Percentiles rank a stretch among this genome's conserved stretches.
Evolutionary conservation across 2,888 invertebrate species (phyloP).

Genomic region (Elegia similella): DNA sequence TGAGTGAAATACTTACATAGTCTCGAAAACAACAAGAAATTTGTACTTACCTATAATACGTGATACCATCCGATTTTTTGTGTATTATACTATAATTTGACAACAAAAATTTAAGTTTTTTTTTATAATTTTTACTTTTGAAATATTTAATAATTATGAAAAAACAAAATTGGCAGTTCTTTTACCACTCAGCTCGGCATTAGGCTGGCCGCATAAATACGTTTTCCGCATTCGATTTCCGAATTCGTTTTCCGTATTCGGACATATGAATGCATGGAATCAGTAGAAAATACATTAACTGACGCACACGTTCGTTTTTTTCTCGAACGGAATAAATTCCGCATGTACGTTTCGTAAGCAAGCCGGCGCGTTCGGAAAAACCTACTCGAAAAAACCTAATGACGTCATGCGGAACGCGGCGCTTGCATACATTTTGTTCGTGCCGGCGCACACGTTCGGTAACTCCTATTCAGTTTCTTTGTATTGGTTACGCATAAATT

Average conservation of each 20-base stretch:
- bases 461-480: background rate
- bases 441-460: slow-evolving; percentile 12
- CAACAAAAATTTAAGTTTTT: too few relatives aligned
- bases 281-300: slow-evolving; percentile 6
- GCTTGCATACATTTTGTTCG: slow-evolving; percentile 24
- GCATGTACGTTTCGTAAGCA: slow-evolving; percentile 16
- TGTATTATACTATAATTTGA: too few relatives aligned
- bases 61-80: too few relatives aligned
- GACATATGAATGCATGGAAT: slow-evolving; percentile 4
- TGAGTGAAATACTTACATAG: too few relatives aligned
- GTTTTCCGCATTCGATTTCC: background rate
- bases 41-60: too few relatives aligned
- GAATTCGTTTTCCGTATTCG: slow-evolving; percentile 1
- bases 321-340: slow-evolving; percentile 20
- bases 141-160: too few relatives aligned
- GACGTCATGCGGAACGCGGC: slow-evolving; percentile 26
- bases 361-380: slow-evolving; percentile 20
- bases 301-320: slow-evolving; percentile 19
- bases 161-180: too few relatives aligned
- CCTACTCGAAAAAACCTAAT: slow-evolving; percentile 23
- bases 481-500: slow-evolving; percentile 6
- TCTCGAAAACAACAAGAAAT: too few relatives aligned
- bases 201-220: too few relatives aligned
- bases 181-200: too few relatives aligned
- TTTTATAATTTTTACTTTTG: too few relatives aligned